Conservation (phyloP, 2,113 vertebrate species). For the Calidris pugnax region DNA sequence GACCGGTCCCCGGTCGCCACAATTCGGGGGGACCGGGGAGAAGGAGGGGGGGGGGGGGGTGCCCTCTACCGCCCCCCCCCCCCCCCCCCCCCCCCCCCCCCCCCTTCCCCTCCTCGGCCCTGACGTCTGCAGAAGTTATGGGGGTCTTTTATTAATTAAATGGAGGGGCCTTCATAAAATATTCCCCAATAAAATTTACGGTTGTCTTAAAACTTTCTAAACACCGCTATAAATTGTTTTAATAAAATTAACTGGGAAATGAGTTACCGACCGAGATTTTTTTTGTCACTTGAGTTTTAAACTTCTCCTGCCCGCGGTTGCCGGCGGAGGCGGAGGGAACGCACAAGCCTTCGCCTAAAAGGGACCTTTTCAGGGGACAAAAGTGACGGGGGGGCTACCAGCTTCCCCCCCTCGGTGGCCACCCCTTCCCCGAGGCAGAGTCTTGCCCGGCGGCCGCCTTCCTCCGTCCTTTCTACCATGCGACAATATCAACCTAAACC, state of each 20-base stretch:
- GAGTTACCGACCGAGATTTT: slow-evolving; percentile 66
- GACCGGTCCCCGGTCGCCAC: slow-evolving; percentile 53
- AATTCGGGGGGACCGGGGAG: too few species aligned
- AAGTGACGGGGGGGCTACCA: neutral
- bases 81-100: neutral
- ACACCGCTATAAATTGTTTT: slow-evolving; percentile 60
- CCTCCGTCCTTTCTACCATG: too few species aligned
- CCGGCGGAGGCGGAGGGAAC: slow-evolving; percentile 7
- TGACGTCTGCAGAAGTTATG: slow-evolving; percentile 61
- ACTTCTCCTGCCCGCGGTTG: neutral
- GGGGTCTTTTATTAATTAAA: slow-evolving; percentile 70
- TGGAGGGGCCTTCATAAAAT: slow-evolving; percentile 68
- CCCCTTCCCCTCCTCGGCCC: slow-evolving; percentile 1
- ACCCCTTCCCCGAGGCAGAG: too few species aligned
- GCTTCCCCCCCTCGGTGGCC: too few species aligned
- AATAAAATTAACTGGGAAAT: slow-evolving; percentile 75
- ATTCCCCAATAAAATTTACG: slow-evolving; percentile 74
- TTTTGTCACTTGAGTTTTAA: slow-evolving; percentile 26
- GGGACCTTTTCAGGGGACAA: slow-evolving; percentile 55
- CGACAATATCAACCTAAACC: too few species aligned
- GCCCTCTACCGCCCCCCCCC: neutral
- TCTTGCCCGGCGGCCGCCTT: too few species aligned
- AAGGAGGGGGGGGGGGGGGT: neutral
- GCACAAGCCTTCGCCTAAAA: neutral
- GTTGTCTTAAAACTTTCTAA: slow-evolving; percentile 77